Percentiles rank a stretch among this genome's conserved stretches.
Conservation (phyloP, 2,113 vertebrate species). For the Charadrius vociferus region DNA sequence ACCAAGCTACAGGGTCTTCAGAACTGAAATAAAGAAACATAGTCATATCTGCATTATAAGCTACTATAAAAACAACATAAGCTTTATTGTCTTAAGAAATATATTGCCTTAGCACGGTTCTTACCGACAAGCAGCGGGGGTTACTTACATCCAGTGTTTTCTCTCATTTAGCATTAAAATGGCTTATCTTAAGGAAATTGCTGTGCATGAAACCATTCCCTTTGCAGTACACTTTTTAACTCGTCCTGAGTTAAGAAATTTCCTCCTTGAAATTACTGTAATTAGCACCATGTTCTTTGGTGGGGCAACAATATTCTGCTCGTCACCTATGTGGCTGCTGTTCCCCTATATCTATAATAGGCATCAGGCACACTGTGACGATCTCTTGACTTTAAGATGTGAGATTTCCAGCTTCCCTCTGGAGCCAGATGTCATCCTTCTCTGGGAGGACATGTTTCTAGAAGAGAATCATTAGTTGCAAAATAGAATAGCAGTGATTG, state of each 20-base stretch:
- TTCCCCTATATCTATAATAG: not conserved
- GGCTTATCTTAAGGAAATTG: not conserved
- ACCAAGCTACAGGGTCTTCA: not conserved
- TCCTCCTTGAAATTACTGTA: not conserved
- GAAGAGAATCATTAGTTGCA: not conserved
- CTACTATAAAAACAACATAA: not conserved
- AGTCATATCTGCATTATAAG: not conserved
- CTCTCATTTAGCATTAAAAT: not conserved
- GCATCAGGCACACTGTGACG: not conserved
- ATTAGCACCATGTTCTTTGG: not conserved
- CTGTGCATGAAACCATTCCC: not conserved
- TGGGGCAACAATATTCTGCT: not conserved
- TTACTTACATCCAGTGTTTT: not conserved
- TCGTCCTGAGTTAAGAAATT: not conserved
- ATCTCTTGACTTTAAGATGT: not conserved
- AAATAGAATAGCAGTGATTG: not conserved
- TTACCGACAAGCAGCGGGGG: not conserved
- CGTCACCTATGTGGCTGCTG: not conserved
- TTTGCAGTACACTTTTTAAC: not conserved
- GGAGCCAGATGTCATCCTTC: not conserved
- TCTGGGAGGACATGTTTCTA: not conserved
- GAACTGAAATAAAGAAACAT: not conserved
- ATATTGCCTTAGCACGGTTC: not conserved
- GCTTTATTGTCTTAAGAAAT: not conserved
- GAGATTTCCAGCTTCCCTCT: not conserved